A percentile compares a stretch with the other conserved stretches of the same genome.
Evolutionary conservation across 64 coral and sea anemone species (phyloP).

Genomic region (Astreopora myriophthalma): DNA sequence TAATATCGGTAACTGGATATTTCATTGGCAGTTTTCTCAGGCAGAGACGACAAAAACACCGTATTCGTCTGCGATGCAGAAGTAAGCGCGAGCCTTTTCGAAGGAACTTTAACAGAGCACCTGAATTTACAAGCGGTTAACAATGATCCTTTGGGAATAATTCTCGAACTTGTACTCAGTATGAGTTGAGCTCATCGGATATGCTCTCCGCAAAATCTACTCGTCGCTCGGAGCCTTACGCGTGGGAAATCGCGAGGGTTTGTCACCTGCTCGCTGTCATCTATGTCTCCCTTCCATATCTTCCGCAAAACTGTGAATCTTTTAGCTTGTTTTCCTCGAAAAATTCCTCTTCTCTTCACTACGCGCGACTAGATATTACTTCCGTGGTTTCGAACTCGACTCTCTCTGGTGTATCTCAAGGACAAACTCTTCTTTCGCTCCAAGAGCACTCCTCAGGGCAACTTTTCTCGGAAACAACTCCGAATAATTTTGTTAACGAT

Average conservation of each 20-base stretch:
- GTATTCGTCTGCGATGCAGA: neutral
- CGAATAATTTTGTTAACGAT: conserved; percentile 18
- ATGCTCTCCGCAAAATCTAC: neutral
- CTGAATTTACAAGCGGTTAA: neutral
- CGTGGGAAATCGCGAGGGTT: neutral
- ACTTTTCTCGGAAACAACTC: neutral
- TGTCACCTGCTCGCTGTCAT: neutral
- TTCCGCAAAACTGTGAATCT: neutral
- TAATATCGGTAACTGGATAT: conserved; percentile 21
- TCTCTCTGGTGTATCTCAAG: neutral
- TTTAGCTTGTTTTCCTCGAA: neutral
- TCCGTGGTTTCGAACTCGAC: neutral
- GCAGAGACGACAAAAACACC: neutral
- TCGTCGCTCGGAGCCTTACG: neutral
- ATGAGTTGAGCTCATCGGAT: neutral
- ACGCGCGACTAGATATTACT: neutral
- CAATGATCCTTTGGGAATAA: neutral
- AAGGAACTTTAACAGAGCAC: neutral
- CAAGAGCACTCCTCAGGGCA: neutral
- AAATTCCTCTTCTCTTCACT: neutral
- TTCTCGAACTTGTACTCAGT: neutral
- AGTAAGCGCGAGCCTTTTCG: neutral
- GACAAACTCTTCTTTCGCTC: neutral
- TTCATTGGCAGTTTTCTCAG: conserved; percentile 8
- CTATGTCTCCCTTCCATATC: neutral